Conservation (phyloP, 2,113 vertebrate genomes). For the Ancistrus triradiatus region DNA sequence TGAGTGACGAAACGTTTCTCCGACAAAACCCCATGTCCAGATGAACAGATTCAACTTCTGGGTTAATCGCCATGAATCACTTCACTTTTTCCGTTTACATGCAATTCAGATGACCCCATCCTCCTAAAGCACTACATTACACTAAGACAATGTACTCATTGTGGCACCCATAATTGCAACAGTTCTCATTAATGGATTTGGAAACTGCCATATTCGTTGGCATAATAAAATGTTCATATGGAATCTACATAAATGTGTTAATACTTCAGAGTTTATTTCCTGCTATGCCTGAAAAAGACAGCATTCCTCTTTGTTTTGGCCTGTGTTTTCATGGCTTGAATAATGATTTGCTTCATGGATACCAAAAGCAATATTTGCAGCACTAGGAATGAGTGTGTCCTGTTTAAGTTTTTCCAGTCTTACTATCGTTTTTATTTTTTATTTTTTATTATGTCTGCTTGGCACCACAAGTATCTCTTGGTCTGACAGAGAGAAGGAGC, state of each 20-base stretch:
- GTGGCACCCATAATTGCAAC: slow-evolving; percentile 15
- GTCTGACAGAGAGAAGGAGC: slow-evolving; percentile 23
- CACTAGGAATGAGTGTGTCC: slow-evolving; percentile 55
- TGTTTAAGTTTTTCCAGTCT: slow-evolving; percentile 61
- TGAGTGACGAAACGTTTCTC: too few relatives aligned
- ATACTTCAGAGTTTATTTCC: slow-evolving; percentile 45
- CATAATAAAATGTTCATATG: slow-evolving; percentile 37
- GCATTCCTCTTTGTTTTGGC: slow-evolving; percentile 48
- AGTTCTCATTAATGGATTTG: slow-evolving; percentile 26
- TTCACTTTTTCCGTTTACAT: slow-evolving; percentile 35
- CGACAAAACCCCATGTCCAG: too few relatives aligned
- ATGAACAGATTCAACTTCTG: too few relatives aligned
- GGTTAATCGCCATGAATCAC: slow-evolving; percentile 26
- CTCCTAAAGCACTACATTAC: slow-evolving; percentile 23
- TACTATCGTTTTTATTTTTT: slow-evolving; percentile 44
- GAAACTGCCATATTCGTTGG: slow-evolving; percentile 15
- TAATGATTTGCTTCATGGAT: slow-evolving; percentile 58
- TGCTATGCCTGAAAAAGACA: slow-evolving; percentile 15
- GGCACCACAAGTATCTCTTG: slow-evolving; percentile 52
- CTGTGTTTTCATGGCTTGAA: slow-evolving; percentile 42
- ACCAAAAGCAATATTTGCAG: slow-evolving; percentile 56
- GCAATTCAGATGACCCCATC: slow-evolving; percentile 26
- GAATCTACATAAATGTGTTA: slow-evolving; percentile 36
- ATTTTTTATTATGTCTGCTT: slow-evolving; percentile 66
- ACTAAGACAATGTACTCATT: slow-evolving; percentile 19